A percentile compares a stretch with the other conserved stretches of the same genome.
Evolutionary conservation across 2,888 invertebrate species (phyloP).

Genomic region (Ophioninae sp.): DNA sequence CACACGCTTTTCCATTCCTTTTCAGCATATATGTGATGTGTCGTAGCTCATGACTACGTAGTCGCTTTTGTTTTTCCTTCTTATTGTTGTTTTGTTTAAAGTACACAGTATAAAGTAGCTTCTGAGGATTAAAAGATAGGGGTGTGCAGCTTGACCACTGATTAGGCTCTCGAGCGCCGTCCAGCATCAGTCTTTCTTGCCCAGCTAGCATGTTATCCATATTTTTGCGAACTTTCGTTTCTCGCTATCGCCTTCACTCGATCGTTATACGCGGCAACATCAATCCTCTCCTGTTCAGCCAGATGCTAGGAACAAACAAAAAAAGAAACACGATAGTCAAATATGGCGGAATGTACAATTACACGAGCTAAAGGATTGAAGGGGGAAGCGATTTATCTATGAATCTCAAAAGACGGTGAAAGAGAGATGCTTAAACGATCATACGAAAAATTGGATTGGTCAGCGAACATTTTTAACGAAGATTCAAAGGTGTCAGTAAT

Average conservation of each 20-base stretch:
- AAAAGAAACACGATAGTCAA: conserved; percentile 33
- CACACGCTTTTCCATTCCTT: conserved; percentile 43
- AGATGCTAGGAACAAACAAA: conserved; percentile 83
- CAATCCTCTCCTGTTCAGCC: conserved; percentile 84
- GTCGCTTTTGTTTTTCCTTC: conserved; percentile 16
- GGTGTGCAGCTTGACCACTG: conserved; percentile 67
- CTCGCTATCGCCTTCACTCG: conserved; percentile 70
- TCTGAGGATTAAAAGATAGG: conserved; percentile 56
- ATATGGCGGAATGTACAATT: not conserved
- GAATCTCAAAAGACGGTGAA: no score
- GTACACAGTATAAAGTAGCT: conserved; percentile 67
- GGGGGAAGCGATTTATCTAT: no score
- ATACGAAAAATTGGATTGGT: no score
- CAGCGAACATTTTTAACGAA: no score
- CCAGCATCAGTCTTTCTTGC: conserved; percentile 76
- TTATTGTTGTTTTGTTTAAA: conserved; percentile 60
- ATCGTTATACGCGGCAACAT: conserved; percentile 77
- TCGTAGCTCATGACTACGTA: conserved; percentile 49
- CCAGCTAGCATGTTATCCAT: conserved; percentile 61
- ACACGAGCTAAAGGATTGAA: no score
- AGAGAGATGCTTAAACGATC: no score
- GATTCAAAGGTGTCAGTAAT: not conserved
- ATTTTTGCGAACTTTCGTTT: conserved; percentile 46
- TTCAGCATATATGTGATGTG: conserved; percentile 56
- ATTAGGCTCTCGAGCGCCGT: conserved; percentile 71